Evolutionary conservation across 1,140 invertebrate species (phyloP), one percentile per base, ranked within the genome.

Genomic region (Eulimnadia texana): DNA sequence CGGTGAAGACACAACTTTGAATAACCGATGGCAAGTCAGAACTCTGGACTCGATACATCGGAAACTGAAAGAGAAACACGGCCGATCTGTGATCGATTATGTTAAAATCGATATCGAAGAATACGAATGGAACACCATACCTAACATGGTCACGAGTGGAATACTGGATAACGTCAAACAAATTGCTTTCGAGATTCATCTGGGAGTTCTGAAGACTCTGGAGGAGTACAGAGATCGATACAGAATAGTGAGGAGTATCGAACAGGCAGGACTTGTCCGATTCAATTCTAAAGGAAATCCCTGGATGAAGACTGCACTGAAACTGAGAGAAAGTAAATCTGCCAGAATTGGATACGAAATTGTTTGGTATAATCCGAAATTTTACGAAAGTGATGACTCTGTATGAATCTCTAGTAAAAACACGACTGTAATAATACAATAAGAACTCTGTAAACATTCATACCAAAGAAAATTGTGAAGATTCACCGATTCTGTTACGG

Each of bases 41-140:
- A 61, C 50, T 1, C 50, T 61, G 6, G 22, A 9, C 10, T 33
- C 27, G 19, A 58, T 58, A 13, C 28, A 42, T 3, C 22, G 29
- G 55, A 58, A 25, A 27, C 55, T 58, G 9, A 25, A 25, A 10
- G 23, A 25, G 13, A 10, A 13, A 3, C 28, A 58, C 29, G 11
- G 56, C 16, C 13, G 27, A 28, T 9, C 24, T 16, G 51, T 61
- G 51, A 47, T 67, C 1, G 56, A 67, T 33, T 53, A 64, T 11
- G 52, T 67, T 1, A 67, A 67, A 42, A 53, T 66, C 16, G 66
- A 67, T 51, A 51, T 67, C 6, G 66, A 67, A 29, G 63, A 54
- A 6, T 29, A 11, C 0, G 66, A 67, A 50, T 67, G 59, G 52
- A 23, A 61, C 1, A 47, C 60, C 3, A 29, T 61, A 10, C 50